Evolutionary conservation across 2,797 vertebrate genomes (phyloP), one percentile per base, ranked within the genome.

Genomic region (Lacerta bilineata): DNA sequence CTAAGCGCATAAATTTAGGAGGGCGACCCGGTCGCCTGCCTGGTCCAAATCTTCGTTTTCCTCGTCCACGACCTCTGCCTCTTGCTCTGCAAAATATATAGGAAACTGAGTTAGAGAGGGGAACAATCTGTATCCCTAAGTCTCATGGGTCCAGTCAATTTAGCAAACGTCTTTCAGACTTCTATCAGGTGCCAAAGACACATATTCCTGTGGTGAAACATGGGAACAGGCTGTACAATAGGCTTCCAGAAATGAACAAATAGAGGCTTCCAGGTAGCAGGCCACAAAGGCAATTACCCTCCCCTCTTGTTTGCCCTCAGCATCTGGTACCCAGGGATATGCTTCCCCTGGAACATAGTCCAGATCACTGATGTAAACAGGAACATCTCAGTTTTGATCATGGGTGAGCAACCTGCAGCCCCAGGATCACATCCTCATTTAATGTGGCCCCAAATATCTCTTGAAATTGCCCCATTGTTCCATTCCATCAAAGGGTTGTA

Each of bases 1-100:
- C 98, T 93, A 99, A 90, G 23, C 98, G 98, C 94, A 98, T 98
- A 91, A 99, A 99, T 95, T 99, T 99, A 5, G 99, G 98, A 5
- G 98, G 98, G 0, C 98, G 97, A 2, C 98, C 98, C 0, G 98
- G 98, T 94, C 98, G 96, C 41, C 98, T 98, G 88, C 98, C 98
- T 0, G 98, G 97, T 71, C 98, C 98, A 87, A 99, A 99, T 84
- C 98, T 97, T 95, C 98, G 98, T 93, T 98, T 98, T 78, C 98
- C 98, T 95, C 98, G 95, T 33, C 98, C 98, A 84, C 99, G 97
- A 25, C 98, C 97, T 89, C 99, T 97, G 80, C 98, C 97, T 97
- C 97, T 98, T 77, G 98, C 97, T 96, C 98, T 99, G 92, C 66
- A 95, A 90, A 95, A 88, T 64, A 94, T 59, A 96, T 0, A 93